These are phyloP conservation scores for Panagrolaimus sp. DNA, from an alignment of 1,140 invertebrate genomes.

Conservation along the genomic window DNA sequence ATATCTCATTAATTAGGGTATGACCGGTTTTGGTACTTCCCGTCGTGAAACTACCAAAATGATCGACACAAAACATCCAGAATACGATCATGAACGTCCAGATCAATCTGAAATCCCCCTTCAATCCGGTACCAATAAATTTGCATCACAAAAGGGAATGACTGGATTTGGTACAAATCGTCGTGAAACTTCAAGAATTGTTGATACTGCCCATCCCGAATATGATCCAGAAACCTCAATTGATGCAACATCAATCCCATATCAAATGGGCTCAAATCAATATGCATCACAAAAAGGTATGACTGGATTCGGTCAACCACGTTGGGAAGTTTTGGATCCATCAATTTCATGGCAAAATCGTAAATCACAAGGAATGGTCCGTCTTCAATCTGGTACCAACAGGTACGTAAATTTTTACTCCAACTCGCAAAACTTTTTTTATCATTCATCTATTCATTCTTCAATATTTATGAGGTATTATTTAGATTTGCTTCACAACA, in stretches of 20 bases:
- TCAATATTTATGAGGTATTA: not conserved
- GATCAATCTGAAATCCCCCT: constrained; percentile 56
- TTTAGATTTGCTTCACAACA: constrained; percentile 52
- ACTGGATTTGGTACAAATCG: constrained; percentile 56
- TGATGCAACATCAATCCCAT: constrained; percentile 54
- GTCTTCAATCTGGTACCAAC: constrained; percentile 59
- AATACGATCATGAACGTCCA: constrained; percentile 55
- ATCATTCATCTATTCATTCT: not conserved
- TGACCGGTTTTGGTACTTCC: constrained; percentile 52
- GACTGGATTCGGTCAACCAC: constrained; percentile 58
- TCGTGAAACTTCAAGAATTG: constrained; percentile 56
- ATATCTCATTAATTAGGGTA: constrained; percentile 17
- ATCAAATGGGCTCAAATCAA: constrained; percentile 59
- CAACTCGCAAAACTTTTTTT: not conserved
- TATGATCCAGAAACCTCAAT: constrained; percentile 52
- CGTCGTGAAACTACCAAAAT: constrained; percentile 59
- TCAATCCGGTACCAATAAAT: constrained; percentile 58
- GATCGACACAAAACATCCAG: constrained; percentile 55
- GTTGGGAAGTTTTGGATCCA: constrained; percentile 59
- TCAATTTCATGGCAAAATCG: constrained; percentile 59
- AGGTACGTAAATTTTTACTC: constrained; percentile 25
- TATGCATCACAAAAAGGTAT: constrained; percentile 59
- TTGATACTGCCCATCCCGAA: constrained; percentile 48
- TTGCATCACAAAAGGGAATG: constrained; percentile 59
- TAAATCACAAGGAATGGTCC: constrained; percentile 60